Base-by-base conservation (phyloP, 2,797 vertebrate genomes). In the Megaceryle alcyon region DNA sequence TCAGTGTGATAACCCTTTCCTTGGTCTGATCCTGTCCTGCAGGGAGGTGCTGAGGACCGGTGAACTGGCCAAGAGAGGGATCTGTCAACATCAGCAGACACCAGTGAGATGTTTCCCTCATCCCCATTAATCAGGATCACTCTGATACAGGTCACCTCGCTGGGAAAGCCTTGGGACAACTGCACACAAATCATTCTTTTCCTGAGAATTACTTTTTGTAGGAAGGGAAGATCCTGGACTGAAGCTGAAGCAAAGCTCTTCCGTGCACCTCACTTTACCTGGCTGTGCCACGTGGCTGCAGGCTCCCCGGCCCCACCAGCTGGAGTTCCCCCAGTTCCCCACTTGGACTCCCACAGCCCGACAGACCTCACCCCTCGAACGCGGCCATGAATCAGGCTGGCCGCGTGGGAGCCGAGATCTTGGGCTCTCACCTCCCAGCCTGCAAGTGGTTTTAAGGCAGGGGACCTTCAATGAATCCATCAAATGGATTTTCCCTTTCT, bases 251-350 rank as follows among this genome's bases (percentile, higher is more conserved):
- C 26, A 31, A 82, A 82, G 51, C 35, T 48, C 44, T 17, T 23
- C 12, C 4, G 21, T 12, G 5, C 5, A 61, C 9, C 51, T 75
- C 57, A 18, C 35, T 25, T 10, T 3, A 14, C 20, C 39, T 7
- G 18, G 10, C 20, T 4, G 25, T 11, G 59, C 41, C 37, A 15
- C 14, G 11, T 0, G 6, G 33, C 84, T 84, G 51, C 75, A 76
- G 73, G 37, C 29, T 69, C 49, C 43, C 64, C 53, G 54, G 68
- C 25, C 49, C 33, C 76, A n/a, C 20, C 25, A 85, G 68, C 79
- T 20, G 46, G 31, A 79, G 29, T 0, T 41, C 21, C 18, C 39
- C 0, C 0, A 4, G 43, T 28, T 4, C 28, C 17, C 51, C 28
- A 44, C 44, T 18, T 51, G 12, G 39, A 15, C 26, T n/a, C 29